A percentile compares a stretch with the other conserved stretches of the same genome.
phyloP scores from a whole-genome alignment of 2,797 vertebrate species.

The Sphaeramia orbicularis region DNA sequence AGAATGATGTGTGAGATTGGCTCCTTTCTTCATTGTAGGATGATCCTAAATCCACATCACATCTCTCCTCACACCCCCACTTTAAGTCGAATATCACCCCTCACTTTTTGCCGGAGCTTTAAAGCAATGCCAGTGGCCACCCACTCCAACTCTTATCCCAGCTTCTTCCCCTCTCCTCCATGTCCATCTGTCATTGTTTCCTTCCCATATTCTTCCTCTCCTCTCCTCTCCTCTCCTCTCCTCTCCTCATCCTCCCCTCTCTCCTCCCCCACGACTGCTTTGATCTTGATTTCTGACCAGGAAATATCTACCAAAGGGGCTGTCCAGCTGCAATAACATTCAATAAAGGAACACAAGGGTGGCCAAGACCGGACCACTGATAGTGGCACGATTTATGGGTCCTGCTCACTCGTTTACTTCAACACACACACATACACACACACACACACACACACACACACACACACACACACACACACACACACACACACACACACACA shows the following conservation, averaged over 20 bases:
- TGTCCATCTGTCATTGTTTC: slow-evolving; percentile 77
- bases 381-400: slow-evolving; percentile 76
- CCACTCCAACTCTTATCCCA: slow-evolving; percentile 75
- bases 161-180: slow-evolving; percentile 64
- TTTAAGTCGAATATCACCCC: slow-evolving; percentile 66
- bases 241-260: slow-evolving; percentile 4
- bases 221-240: too few relatives aligned
- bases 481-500: slow-evolving; percentile 13
- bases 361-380: slow-evolving; percentile 69
- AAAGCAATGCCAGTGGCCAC: slow-evolving; percentile 70
- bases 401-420: slow-evolving; percentile 47
- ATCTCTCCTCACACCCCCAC: slow-evolving; percentile 71
- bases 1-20: slow-evolving; percentile 49
- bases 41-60: slow-evolving; percentile 75
- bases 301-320: slow-evolving; percentile 75
- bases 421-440: slow-evolving; percentile 5
- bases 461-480: slow-evolving; percentile 17
- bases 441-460: slow-evolving; percentile 1
- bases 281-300: slow-evolving; percentile 80
- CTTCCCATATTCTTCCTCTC: slow-evolving; percentile 56
- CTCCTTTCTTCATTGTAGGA: slow-evolving; percentile 59
- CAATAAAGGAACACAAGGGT: slow-evolving; percentile 79
- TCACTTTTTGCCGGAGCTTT: slow-evolving; percentile 59
- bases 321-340: slow-evolving; percentile 77
- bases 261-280: slow-evolving; percentile 29